phyloP scores from a whole-genome alignment of 2,113 vertebrate genomes.

The Lepus europaeus region DNA sequence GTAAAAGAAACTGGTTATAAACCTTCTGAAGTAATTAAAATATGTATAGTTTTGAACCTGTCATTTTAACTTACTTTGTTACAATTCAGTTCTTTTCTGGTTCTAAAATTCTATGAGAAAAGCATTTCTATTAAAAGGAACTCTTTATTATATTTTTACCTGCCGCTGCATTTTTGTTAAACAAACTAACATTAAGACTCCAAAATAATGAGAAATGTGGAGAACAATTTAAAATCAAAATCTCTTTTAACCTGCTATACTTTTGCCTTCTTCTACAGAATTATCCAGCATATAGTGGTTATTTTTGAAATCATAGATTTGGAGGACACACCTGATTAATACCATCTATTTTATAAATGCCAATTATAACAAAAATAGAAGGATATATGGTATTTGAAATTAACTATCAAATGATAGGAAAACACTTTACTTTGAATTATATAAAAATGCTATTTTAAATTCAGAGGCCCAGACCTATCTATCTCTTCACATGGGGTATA shows the following conservation, averaged over 20 bases:
- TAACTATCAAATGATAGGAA: background rate
- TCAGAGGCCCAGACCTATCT: no score
- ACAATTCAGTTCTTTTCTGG: constrained; percentile 16
- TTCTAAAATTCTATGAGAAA: constrained; percentile 10
- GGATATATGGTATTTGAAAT: constrained; percentile 48
- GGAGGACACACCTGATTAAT: constrained; percentile 14
- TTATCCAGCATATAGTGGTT: background rate
- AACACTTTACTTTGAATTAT: background rate
- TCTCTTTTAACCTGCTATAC: background rate
- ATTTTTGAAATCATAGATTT: constrained; percentile 53
- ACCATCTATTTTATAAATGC: background rate
- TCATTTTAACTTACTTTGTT: background rate
- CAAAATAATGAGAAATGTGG: constrained; percentile 59
- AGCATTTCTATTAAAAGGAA: background rate
- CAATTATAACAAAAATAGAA: background rate
- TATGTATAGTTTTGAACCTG: background rate
- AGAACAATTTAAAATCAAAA: constrained; percentile 60
- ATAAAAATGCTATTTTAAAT: constrained; percentile 36
- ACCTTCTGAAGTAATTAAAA: constrained; percentile 33
- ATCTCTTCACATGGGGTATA: no score
- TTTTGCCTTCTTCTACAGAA: constrained; percentile 22
- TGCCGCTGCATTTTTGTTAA: constrained; percentile 50
- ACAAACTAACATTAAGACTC: constrained; percentile 53
- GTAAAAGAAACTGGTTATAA: background rate
- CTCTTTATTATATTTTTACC: constrained; percentile 58